phyloP scores from a whole-genome alignment of 2,888 invertebrate genomes.

The Conus canariensis region DNA sequence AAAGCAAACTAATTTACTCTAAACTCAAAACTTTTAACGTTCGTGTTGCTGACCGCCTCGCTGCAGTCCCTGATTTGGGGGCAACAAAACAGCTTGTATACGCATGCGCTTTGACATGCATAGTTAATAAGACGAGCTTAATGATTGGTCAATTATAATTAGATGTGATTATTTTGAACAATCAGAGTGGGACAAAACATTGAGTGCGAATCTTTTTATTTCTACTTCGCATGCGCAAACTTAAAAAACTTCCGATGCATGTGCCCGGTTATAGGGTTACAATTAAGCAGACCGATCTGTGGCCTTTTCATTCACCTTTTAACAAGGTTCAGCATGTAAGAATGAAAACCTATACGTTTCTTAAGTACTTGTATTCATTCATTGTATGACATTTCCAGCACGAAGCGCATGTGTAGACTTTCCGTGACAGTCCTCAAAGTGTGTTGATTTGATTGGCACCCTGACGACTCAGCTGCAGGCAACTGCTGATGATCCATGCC shows the following conservation, averaged over 20 bases:
- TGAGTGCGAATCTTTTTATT: slow-evolving; percentile 24
- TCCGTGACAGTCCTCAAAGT: too few species aligned
- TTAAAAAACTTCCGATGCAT: slow-evolving; percentile 61
- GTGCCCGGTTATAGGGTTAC: background rate
- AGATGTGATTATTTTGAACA: slow-evolving; percentile 48
- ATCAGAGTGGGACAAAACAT: slow-evolving; percentile 46
- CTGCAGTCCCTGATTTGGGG: slow-evolving; percentile 45
- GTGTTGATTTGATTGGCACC: too few species aligned
- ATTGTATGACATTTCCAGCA: too few species aligned
- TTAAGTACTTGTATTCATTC: background rate
- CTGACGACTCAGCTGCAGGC: too few species aligned
- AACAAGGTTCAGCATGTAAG: background rate
- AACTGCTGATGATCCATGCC: too few species aligned
- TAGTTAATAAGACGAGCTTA: slow-evolving; percentile 44
- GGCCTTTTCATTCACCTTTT: background rate
- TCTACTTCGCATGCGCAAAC: slow-evolving; percentile 53
- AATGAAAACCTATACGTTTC: background rate
- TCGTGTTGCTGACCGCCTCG: background rate
- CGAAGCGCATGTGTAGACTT: too few species aligned
- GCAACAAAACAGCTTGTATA: slow-evolving; percentile 57
- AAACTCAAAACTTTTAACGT: slow-evolving; percentile 7
- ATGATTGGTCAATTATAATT: slow-evolving; percentile 57
- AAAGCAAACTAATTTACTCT: background rate
- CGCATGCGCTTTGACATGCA: slow-evolving; percentile 61
- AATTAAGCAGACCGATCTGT: too few species aligned